phyloP scores from a whole-genome alignment of 2,113 vertebrate genomes.

The Ceyx margarethae region DNA sequence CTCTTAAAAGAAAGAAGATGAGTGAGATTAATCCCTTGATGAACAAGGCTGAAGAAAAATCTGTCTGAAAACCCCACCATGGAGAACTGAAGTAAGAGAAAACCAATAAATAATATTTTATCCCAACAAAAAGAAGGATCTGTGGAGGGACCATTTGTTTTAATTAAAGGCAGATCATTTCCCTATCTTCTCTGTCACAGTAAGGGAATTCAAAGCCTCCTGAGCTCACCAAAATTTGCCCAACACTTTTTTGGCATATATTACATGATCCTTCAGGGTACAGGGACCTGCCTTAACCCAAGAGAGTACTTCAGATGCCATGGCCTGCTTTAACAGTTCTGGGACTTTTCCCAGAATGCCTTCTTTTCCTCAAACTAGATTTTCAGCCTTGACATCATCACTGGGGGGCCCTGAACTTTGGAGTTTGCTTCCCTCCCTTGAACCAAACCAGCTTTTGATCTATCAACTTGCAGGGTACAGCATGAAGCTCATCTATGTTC shows the following conservation, averaged over 20 bases:
- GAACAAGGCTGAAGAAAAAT: neutral
- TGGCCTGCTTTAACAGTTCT: neutral
- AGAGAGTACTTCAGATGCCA: neutral
- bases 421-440: neutral
- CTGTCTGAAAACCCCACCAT: neutral
- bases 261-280: neutral
- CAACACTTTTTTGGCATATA: neutral
- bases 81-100: neutral
- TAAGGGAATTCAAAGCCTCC: neutral
- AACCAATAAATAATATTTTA: neutral
- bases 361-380: neutral
- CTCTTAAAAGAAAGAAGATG: neutral
- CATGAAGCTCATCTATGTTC: constrained; percentile 15
- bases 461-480: neutral
- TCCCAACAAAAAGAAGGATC: neutral
- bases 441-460: neutral
- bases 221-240: neutral
- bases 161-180: neutral
- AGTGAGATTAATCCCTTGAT: neutral
- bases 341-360: neutral
- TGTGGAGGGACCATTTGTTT: accelerated
- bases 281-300: accelerated
- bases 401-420: neutral
- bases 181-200: neutral
- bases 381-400: neutral